Percentiles rank a stretch among this genome's conserved stretches.
These are phyloP conservation scores for Halichoeres trimaculatus DNA, from an alignment of 2,113 vertebrate species.

Conservation along the genomic window DNA sequence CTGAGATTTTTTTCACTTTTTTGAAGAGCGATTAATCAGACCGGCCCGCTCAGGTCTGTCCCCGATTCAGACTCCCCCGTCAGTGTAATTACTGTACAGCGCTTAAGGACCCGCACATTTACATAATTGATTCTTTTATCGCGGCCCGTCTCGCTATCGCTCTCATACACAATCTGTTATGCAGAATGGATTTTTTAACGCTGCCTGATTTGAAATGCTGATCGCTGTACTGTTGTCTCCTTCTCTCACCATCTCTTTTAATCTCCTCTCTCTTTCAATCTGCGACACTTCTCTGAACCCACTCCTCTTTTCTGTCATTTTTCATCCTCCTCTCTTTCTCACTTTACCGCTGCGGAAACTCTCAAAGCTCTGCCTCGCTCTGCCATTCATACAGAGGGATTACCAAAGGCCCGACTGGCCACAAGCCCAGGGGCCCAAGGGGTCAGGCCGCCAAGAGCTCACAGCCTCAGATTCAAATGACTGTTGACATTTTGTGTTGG, in stretches of 20 bases:
- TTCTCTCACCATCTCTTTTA: conserved; percentile 30
- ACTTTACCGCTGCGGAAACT: not conserved
- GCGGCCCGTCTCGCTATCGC: conserved; percentile 61
- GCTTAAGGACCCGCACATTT: conserved; percentile 71
- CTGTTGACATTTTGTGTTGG: not conserved
- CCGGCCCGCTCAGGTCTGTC: conserved; percentile 46
- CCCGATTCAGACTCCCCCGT: conserved; percentile 48
- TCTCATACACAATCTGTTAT: conserved; percentile 66
- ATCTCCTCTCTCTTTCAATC: conserved; percentile 25
- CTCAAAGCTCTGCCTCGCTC: not conserved
- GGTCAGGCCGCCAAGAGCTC: not conserved
- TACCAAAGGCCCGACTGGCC: not conserved
- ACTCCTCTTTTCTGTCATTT: conserved; percentile 3
- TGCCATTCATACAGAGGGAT: not conserved
- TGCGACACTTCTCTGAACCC: not conserved
- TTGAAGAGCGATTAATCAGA: conserved; percentile 60
- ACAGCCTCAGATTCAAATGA: not conserved
- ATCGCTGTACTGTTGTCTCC: conserved; percentile 60
- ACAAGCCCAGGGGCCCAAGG: not conserved
- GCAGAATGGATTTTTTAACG: conserved; percentile 69
- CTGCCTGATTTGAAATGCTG: conserved; percentile 66
- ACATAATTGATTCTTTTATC: conserved; percentile 80
- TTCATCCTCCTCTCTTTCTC: not conserved
- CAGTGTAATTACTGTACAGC: conserved; percentile 75
- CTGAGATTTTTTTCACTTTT: conserved; percentile 23